phyloP scores from a whole-genome alignment of 2,888 invertebrate species.

The Acanthosepion pharaonis region DNA sequence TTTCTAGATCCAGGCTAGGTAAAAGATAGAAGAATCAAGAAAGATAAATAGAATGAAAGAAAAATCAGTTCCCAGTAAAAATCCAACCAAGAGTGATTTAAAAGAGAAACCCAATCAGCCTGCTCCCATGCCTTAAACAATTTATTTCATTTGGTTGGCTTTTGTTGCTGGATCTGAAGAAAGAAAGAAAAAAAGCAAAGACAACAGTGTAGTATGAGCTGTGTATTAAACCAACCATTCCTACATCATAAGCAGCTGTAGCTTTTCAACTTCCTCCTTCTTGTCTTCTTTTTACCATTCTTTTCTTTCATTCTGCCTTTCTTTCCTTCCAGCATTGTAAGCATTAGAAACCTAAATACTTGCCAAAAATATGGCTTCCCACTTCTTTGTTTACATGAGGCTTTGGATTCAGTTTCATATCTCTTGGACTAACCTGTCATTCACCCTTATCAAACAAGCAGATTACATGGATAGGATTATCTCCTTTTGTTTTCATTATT shows the following conservation, averaged over 20 bases:
- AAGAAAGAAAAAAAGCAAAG: background rate
- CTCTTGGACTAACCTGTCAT: background rate
- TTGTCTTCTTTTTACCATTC: background rate
- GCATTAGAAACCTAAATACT: constrained; percentile 7
- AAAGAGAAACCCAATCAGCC: background rate
- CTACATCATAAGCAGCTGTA: constrained; percentile 33
- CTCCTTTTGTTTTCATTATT: background rate
- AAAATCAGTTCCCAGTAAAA: background rate
- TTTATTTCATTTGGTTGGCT: background rate
- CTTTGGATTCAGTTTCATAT: background rate
- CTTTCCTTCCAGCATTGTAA: background rate
- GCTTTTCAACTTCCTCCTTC: background rate
- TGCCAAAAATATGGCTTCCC: constrained; percentile 18
- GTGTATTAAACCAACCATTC: background rate
- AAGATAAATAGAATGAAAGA: background rate
- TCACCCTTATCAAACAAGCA: background rate
- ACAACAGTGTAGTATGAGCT: constrained; percentile 1
- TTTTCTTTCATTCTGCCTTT: too few relatives aligned
- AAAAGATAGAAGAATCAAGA: background rate
- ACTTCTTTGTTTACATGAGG: background rate
- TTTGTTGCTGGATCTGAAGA: background rate
- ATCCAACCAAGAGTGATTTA: background rate
- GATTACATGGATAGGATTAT: background rate
- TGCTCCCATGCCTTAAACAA: background rate
- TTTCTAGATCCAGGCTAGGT: background rate